Evolutionary conservation across 2,888 invertebrate species (phyloP), one percentile per base, ranked within the genome.

Genomic region (Brachylomia viminalis): DNA sequence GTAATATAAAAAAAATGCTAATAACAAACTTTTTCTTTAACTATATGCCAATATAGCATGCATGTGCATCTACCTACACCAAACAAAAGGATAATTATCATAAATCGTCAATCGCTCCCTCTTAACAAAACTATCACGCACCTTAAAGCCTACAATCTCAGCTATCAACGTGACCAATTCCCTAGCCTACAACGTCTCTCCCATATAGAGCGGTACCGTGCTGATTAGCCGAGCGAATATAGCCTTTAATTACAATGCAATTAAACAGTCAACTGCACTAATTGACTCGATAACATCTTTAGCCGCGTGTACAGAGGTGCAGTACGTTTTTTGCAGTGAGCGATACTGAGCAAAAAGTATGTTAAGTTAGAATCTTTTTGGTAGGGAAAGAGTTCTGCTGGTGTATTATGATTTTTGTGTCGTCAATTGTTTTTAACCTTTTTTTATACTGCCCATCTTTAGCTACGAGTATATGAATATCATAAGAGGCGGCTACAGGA

Each of bases 241-340:
- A 91, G 91, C 90, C 92, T 91, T 92, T 94, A 94, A 95, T 94
- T 93, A 92, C 92, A 91, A 91, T 90, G 91, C 92, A 92, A 93
- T 94, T 93, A 92, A 93, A 90, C 89, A 92, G 90, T 90, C 88
- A 90, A 91, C 86, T 90, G 88, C 90, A 89, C 91, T 94, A 94
- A 94, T 94, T 93, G 93, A 93, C 89, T 89, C 87, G 91, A 91
- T 92, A 91, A 91, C 92, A 90, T 94, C 92, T 91, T 91, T 91
- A 89, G 89, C 83, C 86, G 77, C 84, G 87, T 86, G 83, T 79
- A 85, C 80, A 83, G 84, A 87, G 85, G 89, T 86, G 88, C 89
- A 89, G 83, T 89, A 87, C 76, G 81, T 93, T 93, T 93, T 92
- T 89, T 84, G 72, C 58, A 70, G 66, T 52, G 73, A 88, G 79